Conservation (phyloP, 2,797 vertebrate species). For the Hippoglossus hippoglossus region DNA sequence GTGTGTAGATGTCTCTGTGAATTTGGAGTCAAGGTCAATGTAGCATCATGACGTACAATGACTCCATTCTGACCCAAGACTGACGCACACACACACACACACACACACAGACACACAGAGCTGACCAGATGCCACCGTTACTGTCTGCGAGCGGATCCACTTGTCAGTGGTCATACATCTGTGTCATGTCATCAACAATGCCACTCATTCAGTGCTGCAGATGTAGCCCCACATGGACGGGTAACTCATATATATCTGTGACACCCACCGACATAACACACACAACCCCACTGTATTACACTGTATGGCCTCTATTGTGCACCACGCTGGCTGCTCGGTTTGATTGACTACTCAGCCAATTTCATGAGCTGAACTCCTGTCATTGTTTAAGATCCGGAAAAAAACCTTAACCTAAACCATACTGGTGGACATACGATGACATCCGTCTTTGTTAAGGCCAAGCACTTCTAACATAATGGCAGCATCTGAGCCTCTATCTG, state of each 20-base stretch:
- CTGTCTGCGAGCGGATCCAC: slow-evolving; percentile 73
- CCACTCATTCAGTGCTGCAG: slow-evolving; percentile 56
- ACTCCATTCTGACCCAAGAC: slow-evolving; percentile 50
- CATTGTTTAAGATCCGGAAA: slow-evolving; percentile 33
- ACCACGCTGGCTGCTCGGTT: slow-evolving; percentile 10
- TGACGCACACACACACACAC: slow-evolving; percentile 30
- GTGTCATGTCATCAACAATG: slow-evolving; percentile 64
- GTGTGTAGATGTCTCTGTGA: slow-evolving; percentile 20
- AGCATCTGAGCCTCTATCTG: slow-evolving; percentile 2
- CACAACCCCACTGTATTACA: slow-evolving; percentile 53
- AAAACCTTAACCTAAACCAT: slow-evolving; percentile 51
- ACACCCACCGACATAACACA: slow-evolving; percentile 70
- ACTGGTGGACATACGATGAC: slow-evolving; percentile 14
- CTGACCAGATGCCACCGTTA: slow-evolving; percentile 61
- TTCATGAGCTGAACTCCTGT: slow-evolving; percentile 26
- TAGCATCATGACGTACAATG: slow-evolving; percentile 62
- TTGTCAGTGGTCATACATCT: slow-evolving; percentile 69
- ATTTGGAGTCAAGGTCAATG: slow-evolving; percentile 56
- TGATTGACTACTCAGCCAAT: slow-evolving; percentile 49
- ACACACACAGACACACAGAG: neutral
- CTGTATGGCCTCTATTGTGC: slow-evolving; percentile 59
- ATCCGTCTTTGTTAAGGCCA: slow-evolving; percentile 39
- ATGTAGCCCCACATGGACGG: slow-evolving; percentile 57
- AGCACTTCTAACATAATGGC: slow-evolving; percentile 3
- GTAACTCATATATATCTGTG: slow-evolving; percentile 61